A percentile compares a stretch with the other conserved stretches of the same genome.
Evolutionary conservation across 2,888 invertebrate species (phyloP).

Genomic region (Nemoura dubitans): DNA sequence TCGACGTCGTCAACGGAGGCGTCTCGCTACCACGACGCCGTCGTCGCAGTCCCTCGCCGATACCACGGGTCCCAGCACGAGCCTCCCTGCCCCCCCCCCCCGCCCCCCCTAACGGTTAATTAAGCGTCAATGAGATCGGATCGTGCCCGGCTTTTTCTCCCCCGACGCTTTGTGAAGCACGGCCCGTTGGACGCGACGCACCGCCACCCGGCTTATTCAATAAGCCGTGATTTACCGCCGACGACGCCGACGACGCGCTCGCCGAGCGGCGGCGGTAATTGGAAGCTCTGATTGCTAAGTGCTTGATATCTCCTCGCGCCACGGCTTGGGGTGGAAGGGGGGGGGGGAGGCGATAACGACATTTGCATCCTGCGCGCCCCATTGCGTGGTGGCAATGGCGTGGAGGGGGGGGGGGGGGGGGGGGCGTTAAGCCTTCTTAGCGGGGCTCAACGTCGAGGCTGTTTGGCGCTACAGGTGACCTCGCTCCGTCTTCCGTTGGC

Average conservation of each 20-base stretch:
- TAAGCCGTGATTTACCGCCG: slow-evolving; percentile 4
- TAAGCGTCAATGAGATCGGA: not conserved
- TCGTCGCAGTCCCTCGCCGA: too few species aligned
- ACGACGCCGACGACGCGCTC: not conserved
- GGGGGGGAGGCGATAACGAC: not conserved
- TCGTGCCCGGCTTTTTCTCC: not conserved
- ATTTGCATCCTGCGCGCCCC: not conserved
- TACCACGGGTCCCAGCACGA: not conserved
- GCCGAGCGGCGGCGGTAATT: not conserved
- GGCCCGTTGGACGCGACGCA: not conserved
- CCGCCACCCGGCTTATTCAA: slow-evolving; percentile 1
- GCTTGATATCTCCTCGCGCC: not conserved
- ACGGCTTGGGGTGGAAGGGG: not conserved
- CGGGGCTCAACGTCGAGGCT: not conserved
- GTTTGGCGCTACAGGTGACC: not conserved
- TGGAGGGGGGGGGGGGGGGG: not conserved
- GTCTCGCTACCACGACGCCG: too few species aligned
- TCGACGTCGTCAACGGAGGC: too few species aligned
- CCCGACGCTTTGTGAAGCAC: not conserved
- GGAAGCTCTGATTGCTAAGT: not conserved
- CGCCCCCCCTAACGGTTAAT: not conserved
- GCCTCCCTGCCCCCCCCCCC: not conserved
- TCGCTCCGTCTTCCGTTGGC: not conserved
- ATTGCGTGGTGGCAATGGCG: too few species aligned
- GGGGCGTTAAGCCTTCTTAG: not conserved